A percentile compares a stretch with the other conserved stretches of the same genome.
phyloP scores from a whole-genome alignment of 2,113 vertebrate genomes.

The Mionectes macconnelli region DNA sequence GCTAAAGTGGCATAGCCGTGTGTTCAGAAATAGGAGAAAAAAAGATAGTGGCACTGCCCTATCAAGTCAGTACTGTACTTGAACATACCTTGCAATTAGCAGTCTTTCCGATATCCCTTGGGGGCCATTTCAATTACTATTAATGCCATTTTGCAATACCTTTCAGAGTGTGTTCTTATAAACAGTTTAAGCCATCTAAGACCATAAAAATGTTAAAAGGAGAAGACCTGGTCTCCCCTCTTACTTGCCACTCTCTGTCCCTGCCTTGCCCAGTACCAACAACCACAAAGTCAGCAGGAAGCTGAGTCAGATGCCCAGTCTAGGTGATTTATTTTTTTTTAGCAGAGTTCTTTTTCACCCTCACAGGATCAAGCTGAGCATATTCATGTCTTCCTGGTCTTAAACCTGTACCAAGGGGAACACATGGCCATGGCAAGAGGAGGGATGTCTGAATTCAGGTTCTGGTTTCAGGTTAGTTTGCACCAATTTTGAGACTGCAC shows the following conservation, averaged over 20 bases:
- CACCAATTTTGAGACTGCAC: background rate
- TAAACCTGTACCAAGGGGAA: background rate
- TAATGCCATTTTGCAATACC: background rate
- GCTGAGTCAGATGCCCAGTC: background rate
- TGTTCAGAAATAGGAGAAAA: background rate
- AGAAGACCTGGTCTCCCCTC: background rate
- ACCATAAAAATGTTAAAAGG: background rate
- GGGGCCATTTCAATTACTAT: background rate
- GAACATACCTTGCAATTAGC: background rate
- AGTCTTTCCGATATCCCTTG: background rate
- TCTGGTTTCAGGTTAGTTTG: background rate
- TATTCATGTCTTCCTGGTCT: background rate
- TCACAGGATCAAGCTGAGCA: background rate
- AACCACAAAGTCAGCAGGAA: accelerated
- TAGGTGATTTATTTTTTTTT: background rate
- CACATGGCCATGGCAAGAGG: background rate
- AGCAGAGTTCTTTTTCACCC: background rate
- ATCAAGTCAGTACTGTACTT: background rate
- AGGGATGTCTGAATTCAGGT: background rate
- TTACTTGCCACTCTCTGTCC: background rate
- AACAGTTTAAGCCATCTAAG: background rate
- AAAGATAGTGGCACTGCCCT: background rate
- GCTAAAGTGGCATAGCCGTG: background rate
- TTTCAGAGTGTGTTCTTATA: background rate
- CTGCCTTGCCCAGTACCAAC: background rate